Evolutionary conservation across 2,888 invertebrate species (phyloP).

Genomic region (Trichopoda pennipes): DNA sequence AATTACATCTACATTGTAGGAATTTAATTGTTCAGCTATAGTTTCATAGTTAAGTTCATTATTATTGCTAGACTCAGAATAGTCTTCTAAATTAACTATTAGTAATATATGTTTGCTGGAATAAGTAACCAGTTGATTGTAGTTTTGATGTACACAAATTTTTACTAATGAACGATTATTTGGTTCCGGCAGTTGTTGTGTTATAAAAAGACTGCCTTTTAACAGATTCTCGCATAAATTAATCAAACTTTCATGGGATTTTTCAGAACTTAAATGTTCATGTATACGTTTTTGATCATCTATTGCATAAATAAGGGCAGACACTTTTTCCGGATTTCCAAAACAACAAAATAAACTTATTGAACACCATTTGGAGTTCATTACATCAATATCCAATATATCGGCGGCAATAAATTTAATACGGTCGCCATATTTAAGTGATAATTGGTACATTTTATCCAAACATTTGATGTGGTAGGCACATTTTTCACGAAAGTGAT

Average conservation of each 20-base stretch:
- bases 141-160: slow-evolving; percentile 61
- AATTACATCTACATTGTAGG: slow-evolving; percentile 66
- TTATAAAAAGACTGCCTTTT: slow-evolving; percentile 47
- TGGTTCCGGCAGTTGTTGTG: slow-evolving; percentile 20
- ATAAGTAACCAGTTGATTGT: slow-evolving; percentile 61
- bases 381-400: slow-evolving; percentile 54
- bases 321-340: slow-evolving; percentile 36
- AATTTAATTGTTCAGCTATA: slow-evolving; percentile 58
- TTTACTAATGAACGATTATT: slow-evolving; percentile 45
- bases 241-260: slow-evolving; percentile 36
- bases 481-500: slow-evolving; percentile 63
- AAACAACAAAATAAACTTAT: slow-evolving; percentile 38
- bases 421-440: slow-evolving; percentile 45
- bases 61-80: slow-evolving; percentile 3
- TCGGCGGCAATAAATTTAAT: slow-evolving; percentile 61
- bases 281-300: slow-evolving; percentile 48
- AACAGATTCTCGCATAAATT: slow-evolving; percentile 67
- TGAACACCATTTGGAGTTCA: slow-evolving; percentile 34
- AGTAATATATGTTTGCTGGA: slow-evolving; percentile 60
- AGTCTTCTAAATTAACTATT: slow-evolving; percentile 33
- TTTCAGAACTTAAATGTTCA: slow-evolving; percentile 16
- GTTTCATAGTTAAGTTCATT: slow-evolving; percentile 46
- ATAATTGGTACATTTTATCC: slow-evolving; percentile 38
- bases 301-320: slow-evolving; percentile 22
- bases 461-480: slow-evolving; percentile 44